Base-by-base conservation (phyloP, 2,888 invertebrate genomes). In the Dryococelus australis region DNA sequence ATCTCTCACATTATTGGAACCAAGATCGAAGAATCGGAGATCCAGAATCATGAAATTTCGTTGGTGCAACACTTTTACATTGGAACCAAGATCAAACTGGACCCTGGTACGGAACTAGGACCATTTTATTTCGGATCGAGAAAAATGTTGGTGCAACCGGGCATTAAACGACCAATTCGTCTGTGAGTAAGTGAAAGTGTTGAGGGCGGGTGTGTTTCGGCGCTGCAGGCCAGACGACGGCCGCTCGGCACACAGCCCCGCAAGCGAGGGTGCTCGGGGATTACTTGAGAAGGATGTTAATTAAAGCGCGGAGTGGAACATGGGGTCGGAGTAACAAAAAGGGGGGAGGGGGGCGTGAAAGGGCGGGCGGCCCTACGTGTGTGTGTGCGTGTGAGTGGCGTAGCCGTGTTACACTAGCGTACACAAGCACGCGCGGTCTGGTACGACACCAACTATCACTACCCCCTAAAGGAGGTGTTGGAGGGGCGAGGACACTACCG, bases 231-330 rank as follows among this genome's bases (percentile, higher is more conserved):
- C 65, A 65, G 65, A 65, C 65, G 13, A 24, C 65, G 8, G 65
- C 65, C 65, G 65, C 65, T 65, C 6, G 65, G 65, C 65, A 65
- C 65, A 16, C 24, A 24, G 65, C 65, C 65, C 65, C 16, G 24
- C 83, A 5, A 5, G 35, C 2, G 35, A 35, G 83, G 83, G 83
- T 83, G 83, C 83, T 83, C 35, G 86, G 85, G 86, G 84, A 86
- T 87, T 85, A 86, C 85, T 85, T 27, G 53, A 86, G 78, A 84
- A 86, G 86, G 84, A 79, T 84, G 86, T 85, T 84, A 86, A 86
- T 85, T 80, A 87, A 85, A 80, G 86, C 80, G 85, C 35, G 81
- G 86, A 86, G 83, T 83, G 28, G 65, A 65, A 65, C 65, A 65
- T n/a, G 65, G n/a, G 65, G 65, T 5, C 47, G 47, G 47, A 47